These are phyloP conservation scores for Dromas ardeola DNA, from an alignment of 2,113 vertebrate genomes.

Conservation along the genomic window DNA sequence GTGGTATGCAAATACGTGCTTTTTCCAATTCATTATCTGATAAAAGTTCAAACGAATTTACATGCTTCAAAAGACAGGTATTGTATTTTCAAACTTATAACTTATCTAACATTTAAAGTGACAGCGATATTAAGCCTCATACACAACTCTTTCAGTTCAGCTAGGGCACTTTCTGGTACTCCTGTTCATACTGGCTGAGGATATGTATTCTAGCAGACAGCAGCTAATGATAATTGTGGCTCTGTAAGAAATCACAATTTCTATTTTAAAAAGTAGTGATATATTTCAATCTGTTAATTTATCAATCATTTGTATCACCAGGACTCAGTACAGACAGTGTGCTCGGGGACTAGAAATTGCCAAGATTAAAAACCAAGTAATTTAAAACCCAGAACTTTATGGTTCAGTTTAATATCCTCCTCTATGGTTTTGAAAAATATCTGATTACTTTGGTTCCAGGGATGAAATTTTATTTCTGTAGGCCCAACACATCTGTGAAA, in stretches of 20 bases:
- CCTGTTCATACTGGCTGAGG: background rate
- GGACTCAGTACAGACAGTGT: background rate
- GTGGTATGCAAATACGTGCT: background rate
- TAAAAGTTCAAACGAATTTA: background rate
- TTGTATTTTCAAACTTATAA: background rate
- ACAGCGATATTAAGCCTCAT: background rate
- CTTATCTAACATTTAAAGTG: background rate
- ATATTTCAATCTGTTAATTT: background rate
- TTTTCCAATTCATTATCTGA: background rate
- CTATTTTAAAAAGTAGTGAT: background rate
- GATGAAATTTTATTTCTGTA: background rate
- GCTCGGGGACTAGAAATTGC: background rate
- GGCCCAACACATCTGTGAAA: background rate
- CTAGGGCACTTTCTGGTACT: background rate
- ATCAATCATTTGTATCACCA: background rate
- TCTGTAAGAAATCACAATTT: background rate
- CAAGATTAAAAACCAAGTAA: fast-evolving
- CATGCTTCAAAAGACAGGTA: background rate
- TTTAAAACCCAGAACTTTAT: background rate
- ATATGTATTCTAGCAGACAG: background rate
- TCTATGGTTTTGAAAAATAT: background rate
- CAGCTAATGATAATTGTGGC: background rate
- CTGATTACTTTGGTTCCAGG: background rate
- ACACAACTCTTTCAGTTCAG: background rate
- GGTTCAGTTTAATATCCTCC: background rate